Evolutionary conservation across 2,888 invertebrate genomes (phyloP), one percentile per base, ranked within the genome.

Genomic region (Acanthococcus lagerstroemiae): DNA sequence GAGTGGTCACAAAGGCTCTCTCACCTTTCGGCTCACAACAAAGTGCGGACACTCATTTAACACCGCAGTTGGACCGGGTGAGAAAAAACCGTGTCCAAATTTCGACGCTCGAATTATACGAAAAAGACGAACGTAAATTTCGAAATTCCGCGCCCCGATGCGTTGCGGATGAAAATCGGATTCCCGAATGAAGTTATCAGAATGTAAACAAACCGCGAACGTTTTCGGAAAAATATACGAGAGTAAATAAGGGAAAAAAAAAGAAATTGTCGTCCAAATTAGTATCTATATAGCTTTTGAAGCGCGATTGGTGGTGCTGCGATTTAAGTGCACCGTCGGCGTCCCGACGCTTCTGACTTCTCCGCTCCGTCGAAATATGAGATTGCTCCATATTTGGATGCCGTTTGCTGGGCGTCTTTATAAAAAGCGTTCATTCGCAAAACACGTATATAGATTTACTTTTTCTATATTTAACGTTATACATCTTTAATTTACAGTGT

Each of bases 331-430:
- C 27, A 25, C 65, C 67, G 54, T 46, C 46, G 54, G 68, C 68
- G 67, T 67, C 57, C 58, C 46, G 65, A 58, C 69, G 66, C 63
- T 55, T 68, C 63, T 56, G 60, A 61, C 66, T 48, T 52, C 19
- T 57, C 27, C 48, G 58, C 69, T 61, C 67, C 66, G 67, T 67
- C 68, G 83, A 83, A 83, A 83, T 81, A 79, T 80, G 83, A 83
- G 83, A 82, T 82, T 83, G 81, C 79, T 77, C 83, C 82, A 79
- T 82, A 83, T 83, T 81, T 79, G 83, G 83, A 67, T 66, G 66
- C 66, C 56, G 67, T 69, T 69, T 69, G 67, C 45, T 65, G 58
- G 48, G 46, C 58, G 58, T 60, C 58, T 60, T 26, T 48, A 60
- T 26, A 48, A 45, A 60, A 60, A 60, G 48, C 58, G 46, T 60